A percentile compares a stretch with the other conserved stretches of the same genome.
phyloP scores from a whole-genome alignment of 2,797 vertebrate genomes.

The Acrossocheilus fasciatus region DNA sequence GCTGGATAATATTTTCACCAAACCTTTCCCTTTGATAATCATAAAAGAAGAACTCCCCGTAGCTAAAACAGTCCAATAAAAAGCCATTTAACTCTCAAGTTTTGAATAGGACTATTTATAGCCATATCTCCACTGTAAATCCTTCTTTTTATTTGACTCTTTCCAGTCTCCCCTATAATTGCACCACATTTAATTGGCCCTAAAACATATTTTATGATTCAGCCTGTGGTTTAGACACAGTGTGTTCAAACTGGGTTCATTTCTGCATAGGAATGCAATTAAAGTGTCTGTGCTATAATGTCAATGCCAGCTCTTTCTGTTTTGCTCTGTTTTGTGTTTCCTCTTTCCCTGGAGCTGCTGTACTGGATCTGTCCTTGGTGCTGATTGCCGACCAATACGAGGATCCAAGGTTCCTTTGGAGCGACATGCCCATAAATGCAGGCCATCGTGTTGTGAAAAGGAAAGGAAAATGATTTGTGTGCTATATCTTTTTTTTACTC shows the following conservation, averaged over 20 bases:
- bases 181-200: neutral
- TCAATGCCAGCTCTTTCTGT: constrained; percentile 5
- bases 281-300: constrained; percentile 19
- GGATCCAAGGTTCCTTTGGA: neutral
- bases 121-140: constrained; percentile 32
- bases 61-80: constrained; percentile 47
- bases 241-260: constrained; percentile 5
- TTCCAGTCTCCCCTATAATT: constrained; percentile 11
- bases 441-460: constrained; percentile 7
- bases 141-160: constrained; percentile 23
- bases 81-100: constrained; percentile 29
- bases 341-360: neutral
- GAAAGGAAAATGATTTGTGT: constrained; percentile 32
- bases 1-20: constrained; percentile 57
- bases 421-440: constrained; percentile 18
- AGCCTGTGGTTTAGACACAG: neutral
- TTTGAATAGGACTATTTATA: constrained; percentile 48
- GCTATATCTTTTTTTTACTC: neutral
- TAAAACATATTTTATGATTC: constrained; percentile 26
- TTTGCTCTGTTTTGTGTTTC: constrained; percentile 1
- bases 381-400: constrained; percentile 38
- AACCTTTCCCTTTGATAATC: constrained; percentile 60
- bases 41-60: constrained; percentile 57
- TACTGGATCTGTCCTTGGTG: constrained; percentile 36
- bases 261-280: constrained; percentile 30